Evolutionary conservation across 2,797 vertebrate genomes (phyloP).

Genomic region (Trematomus bernacchii): DNA sequence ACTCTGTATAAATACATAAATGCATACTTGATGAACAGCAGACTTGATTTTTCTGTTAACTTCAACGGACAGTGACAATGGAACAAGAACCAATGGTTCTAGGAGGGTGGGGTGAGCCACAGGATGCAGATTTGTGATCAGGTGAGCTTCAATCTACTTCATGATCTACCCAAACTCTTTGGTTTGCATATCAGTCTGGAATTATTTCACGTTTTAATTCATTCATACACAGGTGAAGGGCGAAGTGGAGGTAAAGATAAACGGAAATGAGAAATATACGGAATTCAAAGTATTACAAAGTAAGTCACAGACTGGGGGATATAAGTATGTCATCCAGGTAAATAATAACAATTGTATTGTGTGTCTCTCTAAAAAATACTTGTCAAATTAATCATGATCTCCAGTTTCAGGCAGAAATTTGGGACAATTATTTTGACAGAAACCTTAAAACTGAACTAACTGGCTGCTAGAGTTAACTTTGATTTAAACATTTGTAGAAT

Average conservation of each 20-base stretch:
- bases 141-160: conserved; percentile 10
- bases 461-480: too few species aligned
- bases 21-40: neutral
- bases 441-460: too few species aligned
- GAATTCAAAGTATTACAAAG: neutral
- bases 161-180: neutral
- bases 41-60: neutral
- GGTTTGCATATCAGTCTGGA: neutral
- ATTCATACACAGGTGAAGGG: conserved; percentile 10
- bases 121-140: neutral
- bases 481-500: too few species aligned
- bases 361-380: neutral
- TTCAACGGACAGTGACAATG: neutral
- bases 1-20: too few species aligned
- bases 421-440: too few species aligned
- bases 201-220: neutral
- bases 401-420: neutral
- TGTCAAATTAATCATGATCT: neutral
- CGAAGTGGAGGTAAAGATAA: neutral
- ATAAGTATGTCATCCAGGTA: conserved; percentile 28
- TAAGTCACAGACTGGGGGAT: fast-evolving
- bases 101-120: neutral
- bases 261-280: fast-evolving
- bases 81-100: fast-evolving
- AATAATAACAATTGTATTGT: neutral